Evolutionary conservation across 2,797 vertebrate species (phyloP), one percentile per base, ranked within the genome.

Genomic region (Eleutherodactylus coqui): DNA sequence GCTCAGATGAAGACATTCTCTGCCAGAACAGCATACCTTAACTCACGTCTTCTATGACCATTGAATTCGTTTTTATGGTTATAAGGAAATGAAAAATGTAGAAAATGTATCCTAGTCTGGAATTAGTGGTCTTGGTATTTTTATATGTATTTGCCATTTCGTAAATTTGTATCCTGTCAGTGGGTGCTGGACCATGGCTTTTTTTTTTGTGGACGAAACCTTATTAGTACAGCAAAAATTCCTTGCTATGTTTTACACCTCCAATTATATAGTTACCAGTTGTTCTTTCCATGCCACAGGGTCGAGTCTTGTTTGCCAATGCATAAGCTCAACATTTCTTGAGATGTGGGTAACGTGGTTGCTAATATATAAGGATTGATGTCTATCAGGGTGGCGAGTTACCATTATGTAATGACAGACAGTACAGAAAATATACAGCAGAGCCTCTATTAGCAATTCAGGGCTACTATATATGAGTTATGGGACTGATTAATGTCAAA

Each of bases 91-190:
- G 36, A 79, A 79, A 60, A 79, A 62, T 79, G 16, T 79, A 19
- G 55, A 62, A 21, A 62, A 45, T 60, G n/a, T 45, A 5, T 11
- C 38, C 27, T 55, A 24, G 14, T 58, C 24, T 73, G n/a, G 70
- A 72, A 83, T 60, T 83, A 83, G 69, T 75, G 81, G 81, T 83
- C 38, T 41, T 43, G 67, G 67, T 43, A n/a, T 73, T 27, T 43
- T 43, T 73, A 43, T 45, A 73, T 27, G 5, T 27, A 27, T 72
- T 62, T 62, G 5, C 24, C 27, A 43, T 75, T 36, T 53, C 19
- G 27, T 58, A 36, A 72, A 75, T 17, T 41, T 83, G 53, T 10
- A 83, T 83, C 27, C 51, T 83, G 49, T 75, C 51, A 47, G 24
- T 32, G 11, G 27, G 38, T 8, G 16, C 34, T 55, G 19, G 32